Conservation (phyloP, 2,113 vertebrate genomes). For the Pavo muticus region DNA sequence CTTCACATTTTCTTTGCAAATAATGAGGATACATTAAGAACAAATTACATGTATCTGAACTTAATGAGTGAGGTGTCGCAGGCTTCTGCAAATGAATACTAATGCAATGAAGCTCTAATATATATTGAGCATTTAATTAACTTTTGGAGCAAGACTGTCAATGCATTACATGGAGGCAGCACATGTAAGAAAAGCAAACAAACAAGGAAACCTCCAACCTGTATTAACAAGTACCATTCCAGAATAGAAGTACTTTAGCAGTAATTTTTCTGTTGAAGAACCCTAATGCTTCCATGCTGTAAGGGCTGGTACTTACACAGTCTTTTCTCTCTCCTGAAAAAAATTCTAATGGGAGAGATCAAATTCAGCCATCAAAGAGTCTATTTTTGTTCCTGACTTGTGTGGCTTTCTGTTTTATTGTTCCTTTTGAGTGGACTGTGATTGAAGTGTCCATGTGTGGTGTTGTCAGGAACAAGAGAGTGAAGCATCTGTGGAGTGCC, state of each 20-base stretch:
- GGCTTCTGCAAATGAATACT: conserved; percentile 54
- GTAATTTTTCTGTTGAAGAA: neutral
- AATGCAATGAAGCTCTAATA: conserved; percentile 42
- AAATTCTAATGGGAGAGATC: neutral
- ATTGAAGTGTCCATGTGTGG: neutral
- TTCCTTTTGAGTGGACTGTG: neutral
- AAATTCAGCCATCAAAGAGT: neutral
- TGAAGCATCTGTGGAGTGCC: neutral
- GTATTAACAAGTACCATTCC: neutral
- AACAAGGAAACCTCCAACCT: neutral
- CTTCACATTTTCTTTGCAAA: conserved; percentile 54
- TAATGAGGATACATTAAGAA: conserved; percentile 59
- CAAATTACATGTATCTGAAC: conserved; percentile 53
- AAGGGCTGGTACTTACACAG: neutral
- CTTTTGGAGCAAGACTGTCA: conserved; percentile 40
- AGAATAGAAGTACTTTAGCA: neutral
- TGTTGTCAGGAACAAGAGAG: neutral
- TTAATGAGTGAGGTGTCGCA: conserved; percentile 44
- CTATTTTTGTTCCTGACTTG: neutral
- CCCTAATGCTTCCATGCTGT: neutral
- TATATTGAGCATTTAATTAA: conserved; percentile 59
- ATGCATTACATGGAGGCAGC: neutral
- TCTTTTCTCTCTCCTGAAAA: neutral
- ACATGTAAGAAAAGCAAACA: conserved; percentile 1
- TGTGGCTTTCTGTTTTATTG: neutral